These are phyloP conservation scores for Drosophila yooni DNA, from an alignment of 2,888 invertebrate genomes.

Conservation along the genomic window DNA sequence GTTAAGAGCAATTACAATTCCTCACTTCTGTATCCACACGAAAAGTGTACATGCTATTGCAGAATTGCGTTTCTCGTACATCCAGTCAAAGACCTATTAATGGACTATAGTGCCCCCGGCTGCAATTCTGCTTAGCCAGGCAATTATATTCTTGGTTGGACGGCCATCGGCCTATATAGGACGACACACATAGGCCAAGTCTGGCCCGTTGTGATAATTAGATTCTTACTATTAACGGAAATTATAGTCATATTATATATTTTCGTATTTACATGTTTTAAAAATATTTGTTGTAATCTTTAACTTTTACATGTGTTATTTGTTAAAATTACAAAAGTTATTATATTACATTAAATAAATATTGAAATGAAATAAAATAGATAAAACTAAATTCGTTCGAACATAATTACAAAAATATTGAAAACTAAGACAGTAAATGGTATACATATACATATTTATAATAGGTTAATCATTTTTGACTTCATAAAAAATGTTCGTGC, in stretches of 20 bases:
- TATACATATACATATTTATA: constrained; percentile 15
- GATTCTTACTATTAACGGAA: background rate
- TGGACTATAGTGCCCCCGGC: background rate
- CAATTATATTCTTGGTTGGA: background rate
- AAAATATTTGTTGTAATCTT: constrained; percentile 6
- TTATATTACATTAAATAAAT: constrained; percentile 37
- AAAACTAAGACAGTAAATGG: constrained; percentile 18
- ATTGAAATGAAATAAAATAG: constrained; percentile 25
- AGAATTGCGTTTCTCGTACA: constrained; percentile 34
- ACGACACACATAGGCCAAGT: too few species aligned
- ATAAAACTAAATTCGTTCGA: constrained; percentile 56
- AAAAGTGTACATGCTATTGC: constrained; percentile 42
- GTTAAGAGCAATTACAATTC: constrained; percentile 55
- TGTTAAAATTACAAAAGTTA: constrained; percentile 13
- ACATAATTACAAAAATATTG: constrained; percentile 31
- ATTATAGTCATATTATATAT: constrained; percentile 17
- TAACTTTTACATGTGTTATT: constrained; percentile 19
- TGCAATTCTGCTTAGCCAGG: background rate
- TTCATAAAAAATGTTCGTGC: constrained; percentile 18
- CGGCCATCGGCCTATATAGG: too few species aligned
- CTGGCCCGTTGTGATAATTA: background rate
- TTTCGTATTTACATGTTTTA: constrained; percentile 40
- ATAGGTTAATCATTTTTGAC: background rate
- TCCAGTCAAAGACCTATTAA: background rate
- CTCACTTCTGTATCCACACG: constrained; percentile 59